These are phyloP conservation scores for Pseudomugil tenellus DNA, from an alignment of 2,797 vertebrate species.

Conservation along the genomic window DNA sequence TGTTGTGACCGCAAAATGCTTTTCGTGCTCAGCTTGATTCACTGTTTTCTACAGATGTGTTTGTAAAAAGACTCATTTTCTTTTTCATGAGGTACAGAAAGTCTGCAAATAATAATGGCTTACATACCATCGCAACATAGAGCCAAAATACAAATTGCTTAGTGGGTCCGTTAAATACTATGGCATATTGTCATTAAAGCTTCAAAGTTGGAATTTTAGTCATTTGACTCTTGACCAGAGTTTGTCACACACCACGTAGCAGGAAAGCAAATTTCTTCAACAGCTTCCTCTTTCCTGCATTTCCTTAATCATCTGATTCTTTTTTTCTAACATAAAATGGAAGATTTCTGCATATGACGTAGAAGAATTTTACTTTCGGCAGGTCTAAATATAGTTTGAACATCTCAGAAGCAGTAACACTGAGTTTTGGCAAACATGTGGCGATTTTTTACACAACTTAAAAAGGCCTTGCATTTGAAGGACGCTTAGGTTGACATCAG, in stretches of 20 bases:
- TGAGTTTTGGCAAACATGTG: not conserved
- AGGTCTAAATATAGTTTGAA: conserved; percentile 13
- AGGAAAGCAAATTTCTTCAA: conserved; percentile 55
- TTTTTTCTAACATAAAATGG: conserved; percentile 10
- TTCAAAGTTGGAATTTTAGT: conserved; percentile 83
- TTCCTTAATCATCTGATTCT: conserved; percentile 27
- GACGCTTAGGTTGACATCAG: conserved; percentile 37
- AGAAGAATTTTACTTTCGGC: not conserved
- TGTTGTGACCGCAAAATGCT: conserved; percentile 82
- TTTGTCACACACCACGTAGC: conserved; percentile 65
- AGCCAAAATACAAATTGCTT: conserved; percentile 79
- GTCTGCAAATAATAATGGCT: conserved; percentile 84
- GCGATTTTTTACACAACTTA: conserved; percentile 1
- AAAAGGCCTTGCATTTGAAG: conserved; percentile 34
- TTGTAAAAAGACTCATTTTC: conserved; percentile 75
- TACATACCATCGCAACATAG: conserved; percentile 72
- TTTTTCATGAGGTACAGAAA: conserved; percentile 72
- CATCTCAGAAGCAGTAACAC: conserved; percentile 6
- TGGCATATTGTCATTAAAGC: conserved; percentile 82
- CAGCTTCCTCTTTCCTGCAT: conserved; percentile 42
- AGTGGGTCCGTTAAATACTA: conserved; percentile 80
- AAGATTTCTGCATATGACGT: conserved; percentile 25
- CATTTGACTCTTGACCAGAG: conserved; percentile 70
- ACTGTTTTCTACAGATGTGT: conserved; percentile 77
- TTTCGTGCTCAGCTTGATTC: conserved; percentile 77